Evolutionary conservation across 2,113 vertebrate species (phyloP), one percentile per base, ranked within the genome.

Genomic region (Paramormyrops kingsleyae): DNA sequence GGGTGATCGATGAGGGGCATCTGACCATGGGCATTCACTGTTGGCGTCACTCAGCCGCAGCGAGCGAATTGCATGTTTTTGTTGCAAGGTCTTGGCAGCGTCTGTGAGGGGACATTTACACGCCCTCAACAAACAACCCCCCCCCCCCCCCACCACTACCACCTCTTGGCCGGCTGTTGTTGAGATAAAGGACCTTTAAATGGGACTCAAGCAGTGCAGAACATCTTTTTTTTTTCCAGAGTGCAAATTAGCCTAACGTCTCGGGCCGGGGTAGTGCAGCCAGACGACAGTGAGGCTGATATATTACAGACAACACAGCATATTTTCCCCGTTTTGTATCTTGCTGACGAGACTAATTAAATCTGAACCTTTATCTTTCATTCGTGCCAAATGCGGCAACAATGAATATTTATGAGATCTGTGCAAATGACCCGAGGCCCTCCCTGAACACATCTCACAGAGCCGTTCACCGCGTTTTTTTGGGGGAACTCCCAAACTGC

Each of bases 341-440:
- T 42, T 27, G 80, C 77, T 46, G 39, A 89, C 80, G 83, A 89
- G 50, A 83, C 46, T 80, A 89, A 89, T 89, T 89, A 44, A n/a
- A 89, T 89, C 53, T 42, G 49, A 89, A 80, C 21, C 89, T 59
- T 84, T 84, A 83, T 89, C 77, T 42, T 89, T 52, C 21, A 53
- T 6, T 46, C 17, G 8, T 59, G 39, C 31, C 39, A 59, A 49
- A 44, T 47, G 27, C 46, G 17, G 24, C 24, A 35, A 42, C 21
- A 17, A 83, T 77, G 89, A 85, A 89, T 89, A 89, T 89, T 50
- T 89, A 89, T 83, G 83, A 80, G 88, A 47, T 39, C 88, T 70
- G 66, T 89, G 74, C 21, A 83, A 89, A 89, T 83, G 88, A 56
- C 74, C 88, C 5, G 1, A 39, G 88, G 74, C 70, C 17, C 50